phyloP scores from a whole-genome alignment of 2,888 invertebrate genomes.

The Chrysolina haemoptera region DNA sequence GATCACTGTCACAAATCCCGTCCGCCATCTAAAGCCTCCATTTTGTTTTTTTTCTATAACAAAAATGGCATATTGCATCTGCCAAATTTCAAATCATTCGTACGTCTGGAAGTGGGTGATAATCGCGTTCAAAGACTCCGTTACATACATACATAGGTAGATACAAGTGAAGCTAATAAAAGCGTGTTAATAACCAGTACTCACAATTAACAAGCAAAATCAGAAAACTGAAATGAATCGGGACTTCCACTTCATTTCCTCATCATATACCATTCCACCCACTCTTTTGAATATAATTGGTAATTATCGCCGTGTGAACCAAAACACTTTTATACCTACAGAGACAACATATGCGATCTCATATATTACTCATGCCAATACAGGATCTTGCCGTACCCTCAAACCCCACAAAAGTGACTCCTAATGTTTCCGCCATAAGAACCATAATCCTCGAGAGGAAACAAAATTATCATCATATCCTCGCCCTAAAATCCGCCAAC shows the following conservation, averaged over 20 bases:
- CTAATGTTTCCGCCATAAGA: background rate
- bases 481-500: constrained; percentile 27
- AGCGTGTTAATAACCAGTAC: too few species aligned
- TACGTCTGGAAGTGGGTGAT: too few species aligned
- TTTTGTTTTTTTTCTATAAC: too few species aligned
- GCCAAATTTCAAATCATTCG: too few species aligned
- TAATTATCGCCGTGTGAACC: constrained; percentile 49
- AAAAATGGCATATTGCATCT: too few species aligned
- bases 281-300: constrained; percentile 32
- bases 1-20: too few species aligned
- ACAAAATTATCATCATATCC: constrained; percentile 8
- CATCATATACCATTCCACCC: constrained; percentile 19
- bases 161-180: too few species aligned
- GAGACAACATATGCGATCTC: constrained; percentile 48
- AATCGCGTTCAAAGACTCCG: too few species aligned
- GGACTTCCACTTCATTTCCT: constrained; percentile 36
- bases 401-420: constrained; percentile 2
- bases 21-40: too few species aligned
- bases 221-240: constrained; percentile 6
- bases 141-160: too few species aligned
- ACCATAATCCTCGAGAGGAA: background rate
- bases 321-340: constrained; percentile 41
- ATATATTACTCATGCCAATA: background rate
- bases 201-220: constrained; percentile 10
- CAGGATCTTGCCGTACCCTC: background rate